These are phyloP conservation scores for Crossaster papposus DNA, from an alignment of 53 echinoderm and acorn worm species.

Conservation along the genomic window DNA sequence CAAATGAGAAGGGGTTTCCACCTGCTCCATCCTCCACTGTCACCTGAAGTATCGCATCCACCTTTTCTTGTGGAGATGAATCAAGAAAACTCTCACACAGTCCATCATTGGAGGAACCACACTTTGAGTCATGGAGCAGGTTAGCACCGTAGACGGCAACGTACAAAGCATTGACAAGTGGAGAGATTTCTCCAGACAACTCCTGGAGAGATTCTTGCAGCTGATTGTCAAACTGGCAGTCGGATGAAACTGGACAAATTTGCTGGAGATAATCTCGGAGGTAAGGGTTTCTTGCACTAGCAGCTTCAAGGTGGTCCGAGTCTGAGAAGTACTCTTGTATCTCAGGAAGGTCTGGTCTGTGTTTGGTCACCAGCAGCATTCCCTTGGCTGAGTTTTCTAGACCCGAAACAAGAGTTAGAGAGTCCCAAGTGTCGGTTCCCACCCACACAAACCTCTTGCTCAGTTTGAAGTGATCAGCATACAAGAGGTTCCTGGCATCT, in stretches of 20 bases:
- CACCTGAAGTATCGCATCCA: conserved; percentile 16
- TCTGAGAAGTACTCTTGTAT: conserved; percentile 63
- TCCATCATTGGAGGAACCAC: background rate
- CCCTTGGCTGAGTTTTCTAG: conserved; percentile 63
- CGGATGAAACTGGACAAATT: conserved; percentile 7
- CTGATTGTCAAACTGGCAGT: conserved; percentile 7
- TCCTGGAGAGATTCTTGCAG: conserved; percentile 2
- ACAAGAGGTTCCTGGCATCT: conserved; percentile 67
- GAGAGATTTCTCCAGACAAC: conserved; percentile 21
- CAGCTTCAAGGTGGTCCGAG: conserved; percentile 13
- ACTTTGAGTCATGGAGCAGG: conserved; percentile 44
- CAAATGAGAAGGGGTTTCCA: conserved; percentile 65
- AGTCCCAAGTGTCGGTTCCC: conserved; percentile 70
- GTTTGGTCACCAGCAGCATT: conserved; percentile 57
- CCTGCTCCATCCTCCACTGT: conserved; percentile 58
- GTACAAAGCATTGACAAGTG: conserved; percentile 50
- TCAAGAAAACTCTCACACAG: conserved; percentile 42
- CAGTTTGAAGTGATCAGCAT: conserved; percentile 44
- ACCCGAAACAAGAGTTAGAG: conserved; percentile 51
- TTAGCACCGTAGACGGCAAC: conserved; percentile 39
- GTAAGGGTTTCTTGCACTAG: conserved; percentile 20
- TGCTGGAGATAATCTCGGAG: conserved; percentile 25
- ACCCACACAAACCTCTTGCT: conserved; percentile 69
- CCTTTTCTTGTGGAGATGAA: conserved; percentile 3
- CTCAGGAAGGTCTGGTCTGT: conserved; percentile 47